Percentiles rank a stretch among this genome's conserved stretches.
Conservation (phyloP, 2,888 invertebrate species). For the Metopia argyrocephala region DNA sequence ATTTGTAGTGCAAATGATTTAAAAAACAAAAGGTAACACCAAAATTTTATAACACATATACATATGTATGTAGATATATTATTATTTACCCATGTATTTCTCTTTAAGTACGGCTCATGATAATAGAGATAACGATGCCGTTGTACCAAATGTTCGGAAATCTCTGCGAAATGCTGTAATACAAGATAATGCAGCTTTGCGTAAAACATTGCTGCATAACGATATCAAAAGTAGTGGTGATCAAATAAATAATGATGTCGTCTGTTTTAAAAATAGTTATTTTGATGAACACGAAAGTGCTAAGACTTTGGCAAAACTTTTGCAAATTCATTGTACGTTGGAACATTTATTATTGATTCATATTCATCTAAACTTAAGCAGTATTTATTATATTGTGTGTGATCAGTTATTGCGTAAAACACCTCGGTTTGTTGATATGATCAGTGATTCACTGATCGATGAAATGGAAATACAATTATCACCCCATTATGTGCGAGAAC, state of each 20-base stretch:
- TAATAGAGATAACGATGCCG: conserved; percentile 59
- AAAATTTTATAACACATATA: neutral
- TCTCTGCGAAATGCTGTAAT: conserved; percentile 74
- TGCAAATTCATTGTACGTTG: conserved; percentile 76
- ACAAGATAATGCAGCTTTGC: conserved; percentile 66
- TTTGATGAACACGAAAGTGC: conserved; percentile 72
- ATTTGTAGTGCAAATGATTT: conserved; percentile 74
- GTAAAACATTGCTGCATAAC: conserved; percentile 75
- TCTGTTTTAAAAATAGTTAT: conserved; percentile 76
- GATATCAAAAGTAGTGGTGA: conserved; percentile 61
- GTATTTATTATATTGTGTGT: conserved; percentile 73
- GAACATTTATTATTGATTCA: conserved; percentile 77
- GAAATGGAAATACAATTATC: conserved; percentile 74
- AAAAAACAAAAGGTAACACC: conserved; percentile 65
- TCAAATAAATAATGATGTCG: conserved; percentile 67
- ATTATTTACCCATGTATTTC: neutral
- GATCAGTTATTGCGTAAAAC: conserved; percentile 72
- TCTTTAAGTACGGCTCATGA: conserved; percentile 41
- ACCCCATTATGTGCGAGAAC: conserved; percentile 72
- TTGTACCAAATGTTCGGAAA: conserved; percentile 73
- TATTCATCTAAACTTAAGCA: conserved; percentile 74
- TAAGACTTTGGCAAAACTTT: conserved; percentile 71
- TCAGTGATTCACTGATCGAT: conserved; percentile 72
- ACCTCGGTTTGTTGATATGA: conserved; percentile 67
- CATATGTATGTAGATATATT: neutral